Evolutionary conservation across 2,888 invertebrate species (phyloP), one percentile per base, ranked within the genome.

Genomic region (Sicus ferrugineus): DNA sequence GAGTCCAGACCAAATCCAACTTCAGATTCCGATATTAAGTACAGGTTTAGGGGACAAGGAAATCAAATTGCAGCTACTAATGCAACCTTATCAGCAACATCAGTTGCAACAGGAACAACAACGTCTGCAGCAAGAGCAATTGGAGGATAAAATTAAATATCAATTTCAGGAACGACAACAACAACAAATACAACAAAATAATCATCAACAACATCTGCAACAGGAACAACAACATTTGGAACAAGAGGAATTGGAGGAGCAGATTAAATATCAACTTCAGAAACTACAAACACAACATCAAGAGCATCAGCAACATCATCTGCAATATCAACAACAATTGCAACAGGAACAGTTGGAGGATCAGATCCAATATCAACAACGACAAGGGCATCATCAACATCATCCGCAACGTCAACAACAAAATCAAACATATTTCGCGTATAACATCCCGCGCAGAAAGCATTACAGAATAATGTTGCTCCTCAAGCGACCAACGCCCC

Each of bases 391-490:
- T 0, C 19, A 42, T 90, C 68, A 19, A 46, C 7, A 11, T 30
- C 38, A 7, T 21, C 21, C 30, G n/a, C 11, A 16, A 4, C 16
- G 11, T 61, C 19, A 46, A 3, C 46, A 46, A 9, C n/a, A n/a
- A n/a, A n/a, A n/a, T n/a, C n/a, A n/a, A n/a, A n/a, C n/a, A n/a
- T n/a, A n/a, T n/a, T n/a, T n/a, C n/a, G n/a, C 34, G 14, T 34
- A 9, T 52, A 92, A 54, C 86, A 90, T 79, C 4, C 84, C 89
- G 14, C 88, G 90, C 2, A 90, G 90, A 80, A 91, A 90, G 76
- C 90, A 91, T 79, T 91, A 91, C 86, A 91, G 91, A 80, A 91
- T 91, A 76, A 89, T 91, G 73, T 90, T 91, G 86, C 90, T 91
- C 80, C 90, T 90, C 87, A 88, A 88, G 19, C 68, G 50, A 34